Evolutionary conservation across 2,113 vertebrate genomes (phyloP).

Genomic region (Sinocyclocheilus grahami): DNA sequence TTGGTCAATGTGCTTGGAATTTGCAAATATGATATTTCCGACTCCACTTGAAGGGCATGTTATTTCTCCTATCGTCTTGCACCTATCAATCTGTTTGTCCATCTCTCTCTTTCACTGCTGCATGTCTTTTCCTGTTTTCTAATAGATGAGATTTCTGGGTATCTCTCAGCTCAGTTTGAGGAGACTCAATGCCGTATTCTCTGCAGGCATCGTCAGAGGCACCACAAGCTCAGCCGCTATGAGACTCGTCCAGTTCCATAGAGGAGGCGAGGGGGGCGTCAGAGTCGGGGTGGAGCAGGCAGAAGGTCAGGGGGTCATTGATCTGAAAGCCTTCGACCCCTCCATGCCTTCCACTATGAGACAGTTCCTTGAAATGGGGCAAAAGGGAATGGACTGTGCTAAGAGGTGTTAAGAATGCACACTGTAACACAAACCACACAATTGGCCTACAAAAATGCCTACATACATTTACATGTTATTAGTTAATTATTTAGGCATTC

Average conservation of each 20-base stretch:
- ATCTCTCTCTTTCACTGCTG: not conserved
- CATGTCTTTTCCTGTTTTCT: not conserved
- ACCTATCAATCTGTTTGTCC: not conserved
- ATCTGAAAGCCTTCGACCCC: constrained; percentile 84
- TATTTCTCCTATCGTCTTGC: not conserved
- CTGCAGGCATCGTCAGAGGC: constrained; percentile 36
- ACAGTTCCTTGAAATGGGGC: constrained; percentile 83
- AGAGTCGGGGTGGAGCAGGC: constrained; percentile 83
- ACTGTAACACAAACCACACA: not conserved
- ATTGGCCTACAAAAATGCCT: too few relatives aligned
- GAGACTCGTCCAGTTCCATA: constrained; percentile 86
- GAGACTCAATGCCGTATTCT: constrained; percentile 48
- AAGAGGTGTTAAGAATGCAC: constrained; percentile 66
- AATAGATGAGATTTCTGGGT: constrained; percentile 71
- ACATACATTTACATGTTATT: not conserved
- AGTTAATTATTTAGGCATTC: not conserved
- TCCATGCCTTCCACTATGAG: constrained; percentile 82
- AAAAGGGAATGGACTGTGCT: constrained; percentile 74
- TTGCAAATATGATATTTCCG: not conserved
- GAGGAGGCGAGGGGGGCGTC: constrained; percentile 57
- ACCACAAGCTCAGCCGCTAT: constrained; percentile 68
- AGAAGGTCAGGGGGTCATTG: constrained; percentile 75
- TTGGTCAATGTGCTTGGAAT: not conserved
- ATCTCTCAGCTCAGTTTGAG: constrained; percentile 52
- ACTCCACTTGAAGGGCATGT: not conserved